These are phyloP conservation scores for Laticauda laticaudata DNA, from an alignment of 2,113 vertebrate species.

Conservation along the genomic window DNA sequence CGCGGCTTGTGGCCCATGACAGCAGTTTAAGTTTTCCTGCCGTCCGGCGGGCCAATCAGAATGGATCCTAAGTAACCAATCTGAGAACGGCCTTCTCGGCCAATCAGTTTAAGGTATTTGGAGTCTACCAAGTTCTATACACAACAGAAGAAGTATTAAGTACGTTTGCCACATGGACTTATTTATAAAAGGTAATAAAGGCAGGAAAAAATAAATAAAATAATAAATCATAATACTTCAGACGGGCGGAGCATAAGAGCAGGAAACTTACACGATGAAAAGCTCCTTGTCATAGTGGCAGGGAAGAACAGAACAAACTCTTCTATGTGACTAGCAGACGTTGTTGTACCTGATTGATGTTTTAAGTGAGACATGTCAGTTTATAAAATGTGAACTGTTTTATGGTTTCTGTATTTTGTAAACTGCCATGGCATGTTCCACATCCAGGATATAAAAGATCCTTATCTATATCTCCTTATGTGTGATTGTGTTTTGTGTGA, in stretches of 20 bases:
- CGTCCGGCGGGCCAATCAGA: no score
- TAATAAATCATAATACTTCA: neutral
- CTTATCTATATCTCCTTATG: neutral
- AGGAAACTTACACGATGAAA: neutral
- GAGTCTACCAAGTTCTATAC: no score
- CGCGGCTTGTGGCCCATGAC: no score
- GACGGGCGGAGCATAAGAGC: neutral
- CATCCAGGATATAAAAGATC: neutral
- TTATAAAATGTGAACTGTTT: neutral
- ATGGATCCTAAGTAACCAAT: no score
- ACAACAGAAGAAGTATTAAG: no score
- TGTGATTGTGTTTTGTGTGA: neutral
- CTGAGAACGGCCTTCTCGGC: no score
- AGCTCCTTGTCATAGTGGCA: neutral
- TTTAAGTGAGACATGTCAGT: neutral
- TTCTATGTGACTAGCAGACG: neutral
- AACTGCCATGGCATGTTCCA: neutral
- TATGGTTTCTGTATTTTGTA: neutral
- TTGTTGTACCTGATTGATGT: neutral
- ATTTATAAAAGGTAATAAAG: neutral
- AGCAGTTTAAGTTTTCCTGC: no score
- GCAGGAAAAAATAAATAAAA: neutral
- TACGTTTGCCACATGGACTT: neutral
- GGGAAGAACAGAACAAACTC: neutral
- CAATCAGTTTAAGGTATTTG: no score